Conservation (phyloP, 2,888 invertebrate genomes). For the Lottia scabra region DNA sequence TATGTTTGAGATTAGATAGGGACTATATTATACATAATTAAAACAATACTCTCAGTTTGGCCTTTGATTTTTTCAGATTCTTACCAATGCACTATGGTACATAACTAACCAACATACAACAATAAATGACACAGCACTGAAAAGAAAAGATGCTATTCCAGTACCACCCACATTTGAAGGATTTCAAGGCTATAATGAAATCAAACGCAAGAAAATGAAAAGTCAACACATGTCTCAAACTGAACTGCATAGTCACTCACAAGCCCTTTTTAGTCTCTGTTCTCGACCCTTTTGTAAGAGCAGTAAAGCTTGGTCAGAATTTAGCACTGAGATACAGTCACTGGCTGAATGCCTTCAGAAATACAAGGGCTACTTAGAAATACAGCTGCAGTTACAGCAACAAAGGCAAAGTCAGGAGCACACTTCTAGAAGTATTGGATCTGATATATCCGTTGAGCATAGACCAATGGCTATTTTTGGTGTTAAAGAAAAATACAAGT, state of each 20-base stretch:
- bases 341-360: constrained; percentile 3
- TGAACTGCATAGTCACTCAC: neutral
- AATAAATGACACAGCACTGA: constrained; percentile 4
- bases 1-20: too few relatives aligned
- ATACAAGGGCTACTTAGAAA: neutral
- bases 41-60: too few relatives aligned
- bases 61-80: neutral
- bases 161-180: neutral
- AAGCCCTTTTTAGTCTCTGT: neutral
- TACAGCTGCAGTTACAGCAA: neutral
- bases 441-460: constrained; percentile 9
- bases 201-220: constrained; percentile 1
- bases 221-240: neutral
- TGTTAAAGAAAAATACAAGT: neutral
- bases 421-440: constrained; percentile 5
- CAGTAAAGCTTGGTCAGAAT: neutral
- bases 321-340: neutral
- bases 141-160: neutral
- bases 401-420: neutral
- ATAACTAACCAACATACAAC: constrained; percentile 14
- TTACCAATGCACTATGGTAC: constrained; percentile 15
- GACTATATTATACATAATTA: too few relatives aligned
- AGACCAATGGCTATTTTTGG: constrained; percentile 3
- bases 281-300: neutral
- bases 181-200: constrained; percentile 8